phyloP scores from a whole-genome alignment of 2,797 vertebrate genomes.

The Enteromius mattozi region DNA sequence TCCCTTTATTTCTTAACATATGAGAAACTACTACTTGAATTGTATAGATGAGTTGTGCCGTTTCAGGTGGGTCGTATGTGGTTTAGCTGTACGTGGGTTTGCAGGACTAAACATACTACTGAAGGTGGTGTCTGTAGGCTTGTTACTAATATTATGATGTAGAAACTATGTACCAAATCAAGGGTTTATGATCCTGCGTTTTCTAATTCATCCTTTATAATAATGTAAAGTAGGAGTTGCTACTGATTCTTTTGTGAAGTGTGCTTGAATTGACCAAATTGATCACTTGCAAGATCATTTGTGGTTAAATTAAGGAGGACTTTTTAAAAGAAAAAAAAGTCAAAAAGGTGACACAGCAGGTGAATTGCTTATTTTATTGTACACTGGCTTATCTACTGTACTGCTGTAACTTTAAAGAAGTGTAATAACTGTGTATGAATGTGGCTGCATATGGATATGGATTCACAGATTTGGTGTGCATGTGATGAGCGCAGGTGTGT shows the following conservation, averaged over 20 bases:
- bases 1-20: constrained; percentile 58
- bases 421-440: constrained; percentile 91
- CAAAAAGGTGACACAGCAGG: constrained; percentile 80
- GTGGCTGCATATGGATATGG: constrained; percentile 77
- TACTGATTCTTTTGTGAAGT: constrained; percentile 78
- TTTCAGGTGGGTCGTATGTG: constrained; percentile 67
- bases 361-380: constrained; percentile 92
- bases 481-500: constrained; percentile 59
- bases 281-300: constrained; percentile 93
- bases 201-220: constrained; percentile 56
- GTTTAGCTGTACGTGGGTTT: constrained; percentile 52
- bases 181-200: constrained; percentile 61
- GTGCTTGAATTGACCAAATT: constrained; percentile 83
- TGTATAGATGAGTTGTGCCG: constrained; percentile 66
- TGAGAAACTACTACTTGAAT: constrained; percentile 82
- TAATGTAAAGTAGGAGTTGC: constrained; percentile 69
- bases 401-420: constrained; percentile 93
- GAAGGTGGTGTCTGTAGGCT: constrained; percentile 64
- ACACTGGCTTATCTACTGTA: constrained; percentile 99
- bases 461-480: constrained; percentile 80
- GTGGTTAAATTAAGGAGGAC: constrained; percentile 77
- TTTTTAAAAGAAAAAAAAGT: constrained; percentile 40
- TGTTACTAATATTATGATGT: constrained; percentile 65
- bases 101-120: constrained; percentile 68
- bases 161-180: constrained; percentile 66